Base-by-base conservation (phyloP, 2,888 invertebrate genomes). In the Drosophila merina region DNA sequence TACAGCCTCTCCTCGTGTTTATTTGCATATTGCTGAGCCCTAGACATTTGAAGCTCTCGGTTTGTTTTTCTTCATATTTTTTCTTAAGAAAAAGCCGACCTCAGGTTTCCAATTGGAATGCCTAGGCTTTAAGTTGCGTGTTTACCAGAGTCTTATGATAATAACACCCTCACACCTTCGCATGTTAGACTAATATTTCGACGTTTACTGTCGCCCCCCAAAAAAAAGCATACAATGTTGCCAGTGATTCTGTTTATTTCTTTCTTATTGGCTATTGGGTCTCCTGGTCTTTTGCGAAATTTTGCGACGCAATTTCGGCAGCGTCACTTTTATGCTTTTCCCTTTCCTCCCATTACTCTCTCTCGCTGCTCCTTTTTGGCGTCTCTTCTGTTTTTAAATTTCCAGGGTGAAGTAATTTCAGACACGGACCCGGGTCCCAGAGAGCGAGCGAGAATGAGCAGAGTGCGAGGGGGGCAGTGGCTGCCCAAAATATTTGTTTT, bases 301-400 rank as follows among this genome's bases (percentile, higher is more conserved):
- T 70, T 68, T 87, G 85, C 83, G 87, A 77, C 83, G 83, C 82
- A 87, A 75, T 87, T 84, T 84, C 81, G 56, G 59, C 67, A 72
- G 48, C 66, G 74, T 63, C 62, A 72, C 36, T 57, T 72, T 57
- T 70, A 70, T 69, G 58, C 54, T 69, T 57, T 59, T 54, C 26
- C 45, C 33, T 12, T 7, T 12, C 26, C 10, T 47, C 14, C 26
- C 36, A 9, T 28, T 57, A 28, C 31, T 1, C 50, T 38, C 44
- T 44, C 36, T 8, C 6, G 9, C 14, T 42, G 20, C 20, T 20
- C 20, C 20, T 20, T 20, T 20, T 20, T 20, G 20, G 20, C 20
- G 20, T 20, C 47, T 42, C 14, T 33, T 33, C 33, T 33, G n/a
- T 6, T 36, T 30, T 14, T 50, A 8, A 25, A 33, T 59, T 62